Evolutionary conservation across 2,888 invertebrate genomes (phyloP), one percentile per base, ranked within the genome.

Genomic region (Neria commutata): DNA sequence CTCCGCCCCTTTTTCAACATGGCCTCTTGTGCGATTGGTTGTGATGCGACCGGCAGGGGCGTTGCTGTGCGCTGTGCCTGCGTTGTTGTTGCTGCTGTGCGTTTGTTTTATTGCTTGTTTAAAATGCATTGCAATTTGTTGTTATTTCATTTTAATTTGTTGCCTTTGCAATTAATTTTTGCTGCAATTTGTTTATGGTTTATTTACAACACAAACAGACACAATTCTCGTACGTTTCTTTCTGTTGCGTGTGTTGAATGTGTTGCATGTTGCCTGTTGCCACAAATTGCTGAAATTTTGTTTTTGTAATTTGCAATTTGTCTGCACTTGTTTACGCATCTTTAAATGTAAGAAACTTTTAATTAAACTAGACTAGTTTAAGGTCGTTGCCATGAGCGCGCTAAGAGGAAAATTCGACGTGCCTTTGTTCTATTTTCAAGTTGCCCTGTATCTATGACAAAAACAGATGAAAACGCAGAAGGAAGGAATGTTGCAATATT

Each of bases 1-100:
- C 67, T 61, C 69, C 75, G 72, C 77, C 77, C 68, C 62, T 29
- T 68, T 74, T 74, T 74, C 73, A 77, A 76, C 70, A 77, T 76
- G 77, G 76, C 77, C 74, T 70, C 65, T 67, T 60, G 62, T 66
- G 48, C 69, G 72, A 77, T 77, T 75, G 77, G 76, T 50, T 54
- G 54, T 58, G 14, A 2, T 50, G 54, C 47, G 16, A 11, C 23
- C 56, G 61, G 61, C 64, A 63, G 60, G 67, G 74, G 74, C 72
- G 75, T 73, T 66, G 52, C 62, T 59, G n/a, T n/a, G n/a, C n/a
- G 33, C 33, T 14, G 33, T 33, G 8, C 14, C 14, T 33, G 8
- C 33, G 14, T 33, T 14, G 33, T 33, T 33, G 8, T 33, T 33
- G 8, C 10, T 33, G 8, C n/a, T n/a, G n/a, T n/a, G n/a, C n/a